Percentiles rank a stretch among this genome's conserved stretches.
These are phyloP conservation scores for Meteorus cinctellus DNA, from an alignment of 2,888 invertebrate genomes.

Conservation along the genomic window DNA sequence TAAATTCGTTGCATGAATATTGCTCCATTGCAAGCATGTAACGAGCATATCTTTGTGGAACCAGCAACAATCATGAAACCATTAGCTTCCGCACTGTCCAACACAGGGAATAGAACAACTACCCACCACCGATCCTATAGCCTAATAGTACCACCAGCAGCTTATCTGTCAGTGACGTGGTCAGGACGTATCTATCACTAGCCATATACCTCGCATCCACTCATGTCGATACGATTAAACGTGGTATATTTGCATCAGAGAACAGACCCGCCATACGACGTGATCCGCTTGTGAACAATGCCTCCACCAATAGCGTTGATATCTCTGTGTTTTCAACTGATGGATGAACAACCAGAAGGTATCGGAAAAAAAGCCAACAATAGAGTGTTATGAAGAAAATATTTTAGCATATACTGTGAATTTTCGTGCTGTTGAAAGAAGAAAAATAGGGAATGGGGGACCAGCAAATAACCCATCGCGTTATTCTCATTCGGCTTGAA, in stretches of 20 bases:
- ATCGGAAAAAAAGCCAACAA: background rate
- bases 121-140: constrained; percentile 23
- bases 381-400: no score
- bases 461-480: background rate
- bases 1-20: constrained; percentile 32
- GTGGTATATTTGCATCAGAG: constrained; percentile 31
- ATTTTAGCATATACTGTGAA: no score
- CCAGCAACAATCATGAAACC: constrained; percentile 30
- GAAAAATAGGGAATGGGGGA: background rate
- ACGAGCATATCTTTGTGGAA: constrained; percentile 42
- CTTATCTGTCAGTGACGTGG: constrained; percentile 54
- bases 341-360: background rate
- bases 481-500: background rate
- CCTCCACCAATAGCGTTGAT: background rate
- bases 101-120: constrained; percentile 19
- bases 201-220: constrained; percentile 34
- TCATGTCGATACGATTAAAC: constrained; percentile 44
- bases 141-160: constrained; percentile 39
- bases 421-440: no score
- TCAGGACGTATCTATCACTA: constrained; percentile 51
- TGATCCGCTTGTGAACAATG: constrained; percentile 31
- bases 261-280: constrained; percentile 3
- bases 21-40: constrained; percentile 33
- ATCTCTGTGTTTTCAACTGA: constrained; percentile 9
- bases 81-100: constrained; percentile 19